Base-by-base conservation (phyloP, 2,888 invertebrate genomes). In the Eumacrocentrus americanus region DNA sequence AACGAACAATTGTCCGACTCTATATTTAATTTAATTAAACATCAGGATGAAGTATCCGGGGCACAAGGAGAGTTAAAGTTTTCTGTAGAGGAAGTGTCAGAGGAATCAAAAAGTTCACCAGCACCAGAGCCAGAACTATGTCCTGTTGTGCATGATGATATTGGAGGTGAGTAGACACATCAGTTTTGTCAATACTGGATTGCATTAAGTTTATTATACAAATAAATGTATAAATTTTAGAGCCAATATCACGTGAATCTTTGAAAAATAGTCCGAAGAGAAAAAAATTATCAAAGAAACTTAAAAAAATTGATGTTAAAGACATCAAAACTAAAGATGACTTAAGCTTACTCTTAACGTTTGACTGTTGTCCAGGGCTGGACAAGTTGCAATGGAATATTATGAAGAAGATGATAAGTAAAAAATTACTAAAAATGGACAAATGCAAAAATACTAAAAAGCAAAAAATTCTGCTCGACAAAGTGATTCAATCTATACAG, bases 331-430 rank as follows among this genome's bases (percentile, higher is more conserved):
- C 67, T 5, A 64, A 64, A 34, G 53, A 68, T 9, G 74, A 76
- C 48, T 56, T 76, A 5, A 34, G 54, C 11, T 47, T 48, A 34
- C 62, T 71, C 44, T 44, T 74, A 23, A 64, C 51, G 46, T 60
- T 62, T 22, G 69, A 77, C 14, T 69, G 63, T 0, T 72, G 70
- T 64, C 69, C 70, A 12, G 72, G 70, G 40, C 74, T 86, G 35
- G 83, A 84, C 65, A 83, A 85, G 56, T 83, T 85, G 81, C 84
- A 84, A 62, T 86, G 85, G 85, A 84, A 84, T 69, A 79, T 83
- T 47, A 72, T 86, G 11, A 84, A 81, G 73, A 81, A 74, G 20
- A 74, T 79, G 37, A 64, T 83, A 12, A 62, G 74, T 2, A 81
- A 81, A 70, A 69, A 83, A 9, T 44, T 74, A 16, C 68, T 77